phyloP scores from a whole-genome alignment of 2,113 vertebrate species.

The Octodon degus region DNA sequence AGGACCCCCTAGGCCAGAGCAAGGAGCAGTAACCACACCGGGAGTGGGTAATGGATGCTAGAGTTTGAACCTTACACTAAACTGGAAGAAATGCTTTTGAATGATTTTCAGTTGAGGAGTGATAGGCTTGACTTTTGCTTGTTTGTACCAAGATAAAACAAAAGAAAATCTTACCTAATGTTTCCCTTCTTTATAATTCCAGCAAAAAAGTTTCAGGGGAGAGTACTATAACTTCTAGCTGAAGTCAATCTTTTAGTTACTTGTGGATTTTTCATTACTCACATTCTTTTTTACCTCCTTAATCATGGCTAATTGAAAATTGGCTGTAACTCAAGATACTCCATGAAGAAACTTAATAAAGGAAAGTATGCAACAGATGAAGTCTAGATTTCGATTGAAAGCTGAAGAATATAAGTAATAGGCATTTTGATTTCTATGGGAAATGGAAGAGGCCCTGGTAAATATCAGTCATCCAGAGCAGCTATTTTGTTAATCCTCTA shows the following conservation, averaged over 20 bases:
- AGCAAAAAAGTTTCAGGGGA: background rate
- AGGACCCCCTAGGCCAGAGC: background rate
- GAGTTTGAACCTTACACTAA: background rate
- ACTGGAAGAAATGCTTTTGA: background rate
- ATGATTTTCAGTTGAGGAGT: background rate
- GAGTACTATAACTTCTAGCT: constrained; percentile 36
- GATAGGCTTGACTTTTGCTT: background rate
- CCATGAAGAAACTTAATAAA: constrained; percentile 55
- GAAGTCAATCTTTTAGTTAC: constrained; percentile 48
- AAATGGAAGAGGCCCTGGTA: constrained; percentile 74
- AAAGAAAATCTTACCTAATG: background rate
- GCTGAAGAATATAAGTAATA: constrained; percentile 24
- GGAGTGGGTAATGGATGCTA: background rate
- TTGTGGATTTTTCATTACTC: constrained; percentile 61
- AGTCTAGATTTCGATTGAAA: constrained; percentile 56
- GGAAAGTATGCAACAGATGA: constrained; percentile 55
- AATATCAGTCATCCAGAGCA: constrained; percentile 76
- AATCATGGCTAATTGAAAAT: constrained; percentile 66
- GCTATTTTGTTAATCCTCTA: constrained; percentile 76
- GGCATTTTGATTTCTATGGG: constrained; percentile 67
- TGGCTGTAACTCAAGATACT: constrained; percentile 62
- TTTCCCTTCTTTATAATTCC: background rate
- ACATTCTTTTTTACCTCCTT: constrained; percentile 44
- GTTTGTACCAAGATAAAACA: constrained; percentile 1
- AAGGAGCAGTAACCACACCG: background rate